Conservation (phyloP, 2,888 invertebrate species). For the Pecten maximus region DNA sequence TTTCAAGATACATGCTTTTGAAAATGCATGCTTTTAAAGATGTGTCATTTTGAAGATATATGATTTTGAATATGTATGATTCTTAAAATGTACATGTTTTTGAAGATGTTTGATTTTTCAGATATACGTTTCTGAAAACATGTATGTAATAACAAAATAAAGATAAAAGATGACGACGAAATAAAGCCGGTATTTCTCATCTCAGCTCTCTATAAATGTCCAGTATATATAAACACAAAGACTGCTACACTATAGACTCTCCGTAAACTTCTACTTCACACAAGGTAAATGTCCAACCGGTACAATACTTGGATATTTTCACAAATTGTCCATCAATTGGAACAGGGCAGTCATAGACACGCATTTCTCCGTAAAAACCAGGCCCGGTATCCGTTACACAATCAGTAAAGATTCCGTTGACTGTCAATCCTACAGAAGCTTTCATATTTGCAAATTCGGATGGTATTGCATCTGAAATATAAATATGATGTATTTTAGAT, state of each 20-base stretch:
- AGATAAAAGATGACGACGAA: too few relatives aligned
- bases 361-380: neutral
- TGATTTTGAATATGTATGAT: too few relatives aligned
- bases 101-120: too few relatives aligned
- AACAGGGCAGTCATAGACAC: neutral
- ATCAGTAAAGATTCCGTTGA: neutral
- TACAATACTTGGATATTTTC: neutral
- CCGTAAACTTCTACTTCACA: neutral
- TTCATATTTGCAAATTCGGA: neutral
- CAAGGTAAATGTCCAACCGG: neutral
- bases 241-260: neutral
- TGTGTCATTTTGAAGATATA: too few relatives aligned
- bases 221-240: too few relatives aligned
- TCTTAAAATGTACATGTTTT: too few relatives aligned
- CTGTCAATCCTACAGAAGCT: neutral
- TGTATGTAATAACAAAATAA: too few relatives aligned
- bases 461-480: neutral
- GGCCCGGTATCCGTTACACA: neutral
- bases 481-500: neutral
- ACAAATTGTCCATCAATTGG: neutral
- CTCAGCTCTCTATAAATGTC: too few relatives aligned
- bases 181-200: too few relatives aligned
- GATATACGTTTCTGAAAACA: too few relatives aligned
- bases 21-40: too few relatives aligned
- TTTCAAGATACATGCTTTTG: too few relatives aligned